Base-by-base conservation (phyloP, 2,888 invertebrate species). In the Patella depressa region DNA sequence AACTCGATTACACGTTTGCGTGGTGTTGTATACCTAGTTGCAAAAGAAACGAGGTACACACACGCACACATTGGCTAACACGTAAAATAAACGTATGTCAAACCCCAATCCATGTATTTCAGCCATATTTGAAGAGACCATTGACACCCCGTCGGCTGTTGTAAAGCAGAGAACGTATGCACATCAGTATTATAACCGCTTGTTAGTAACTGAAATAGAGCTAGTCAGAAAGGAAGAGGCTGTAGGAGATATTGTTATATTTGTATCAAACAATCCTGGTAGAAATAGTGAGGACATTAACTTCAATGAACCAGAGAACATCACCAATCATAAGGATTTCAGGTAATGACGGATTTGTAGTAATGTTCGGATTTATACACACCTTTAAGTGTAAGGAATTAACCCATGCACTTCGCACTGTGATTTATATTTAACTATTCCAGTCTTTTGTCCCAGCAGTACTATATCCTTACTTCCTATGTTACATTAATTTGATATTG, bases 81-180 rank as follows among this genome's bases (percentile, higher is more conserved):
- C 4, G 34, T 34, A 34, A 34, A 5, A 34, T 34, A 34, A 34
- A 34, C 34, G 34, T 34, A 34, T 34, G 5, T 34, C 34, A 34
- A 34, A 34, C 34, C 34, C 5, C 34, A 34, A 12, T 75, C 54
- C 29, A 7, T 73, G 59, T 78, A 17, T 57, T 57, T 29, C 73
- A 86, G 86, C 85, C n/a, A 78, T 82, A 24, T 87, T 83, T 81
- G 79, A 75, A 73, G 86, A 86, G 77, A 82, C 79, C 12, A 86
- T 87, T 0, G 80, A 81, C 15, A 79, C 83, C n/a, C 81, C 81
- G 53, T 81, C 78, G 65, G 82, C 84, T 53, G 80, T 78, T 74
- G 81, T 87, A 1, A 80, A 81, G 55, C 86, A 86, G 74, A 75
- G 80, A 29, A 83, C 85, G 34, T 87, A 84, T 76, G 78, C 84